phyloP scores from a whole-genome alignment of 2,113 vertebrate genomes.

The Amblyornis subalaris region DNA sequence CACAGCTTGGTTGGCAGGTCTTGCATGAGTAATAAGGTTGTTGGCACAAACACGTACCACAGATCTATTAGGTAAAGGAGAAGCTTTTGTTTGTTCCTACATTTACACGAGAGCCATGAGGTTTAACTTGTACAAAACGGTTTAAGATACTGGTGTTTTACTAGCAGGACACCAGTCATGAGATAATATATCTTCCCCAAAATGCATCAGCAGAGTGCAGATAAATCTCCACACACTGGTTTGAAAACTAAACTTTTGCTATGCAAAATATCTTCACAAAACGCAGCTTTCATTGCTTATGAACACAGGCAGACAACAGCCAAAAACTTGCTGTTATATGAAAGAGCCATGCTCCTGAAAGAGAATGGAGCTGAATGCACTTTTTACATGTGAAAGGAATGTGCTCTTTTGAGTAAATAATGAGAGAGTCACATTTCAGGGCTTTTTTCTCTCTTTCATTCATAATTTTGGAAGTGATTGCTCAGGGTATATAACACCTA shows the following conservation, averaged over 20 bases:
- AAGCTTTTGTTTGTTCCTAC: background rate
- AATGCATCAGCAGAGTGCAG: background rate
- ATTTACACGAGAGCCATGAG: background rate
- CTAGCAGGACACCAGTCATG: background rate
- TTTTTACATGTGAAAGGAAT: background rate
- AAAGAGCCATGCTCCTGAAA: background rate
- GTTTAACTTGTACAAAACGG: background rate
- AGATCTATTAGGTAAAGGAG: slow-evolving; percentile 2
- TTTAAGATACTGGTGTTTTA: background rate
- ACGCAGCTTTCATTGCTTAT: background rate
- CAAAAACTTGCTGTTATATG: background rate
- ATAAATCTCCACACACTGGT: background rate
- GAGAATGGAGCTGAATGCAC: background rate
- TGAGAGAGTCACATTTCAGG: background rate
- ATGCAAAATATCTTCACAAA: background rate
- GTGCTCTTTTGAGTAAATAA: background rate
- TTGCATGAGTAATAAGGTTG: slow-evolving; percentile 5
- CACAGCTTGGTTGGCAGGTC: slow-evolving; percentile 23
- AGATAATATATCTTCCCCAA: background rate
- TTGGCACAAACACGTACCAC: slow-evolving; percentile 7
- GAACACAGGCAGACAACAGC: background rate
- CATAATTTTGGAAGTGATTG: background rate
- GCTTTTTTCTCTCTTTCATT: background rate
- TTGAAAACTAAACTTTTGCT: background rate
- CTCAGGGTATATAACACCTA: background rate